Conservation (phyloP, 1,140 invertebrate species). For the Orchesella cincta region DNA sequence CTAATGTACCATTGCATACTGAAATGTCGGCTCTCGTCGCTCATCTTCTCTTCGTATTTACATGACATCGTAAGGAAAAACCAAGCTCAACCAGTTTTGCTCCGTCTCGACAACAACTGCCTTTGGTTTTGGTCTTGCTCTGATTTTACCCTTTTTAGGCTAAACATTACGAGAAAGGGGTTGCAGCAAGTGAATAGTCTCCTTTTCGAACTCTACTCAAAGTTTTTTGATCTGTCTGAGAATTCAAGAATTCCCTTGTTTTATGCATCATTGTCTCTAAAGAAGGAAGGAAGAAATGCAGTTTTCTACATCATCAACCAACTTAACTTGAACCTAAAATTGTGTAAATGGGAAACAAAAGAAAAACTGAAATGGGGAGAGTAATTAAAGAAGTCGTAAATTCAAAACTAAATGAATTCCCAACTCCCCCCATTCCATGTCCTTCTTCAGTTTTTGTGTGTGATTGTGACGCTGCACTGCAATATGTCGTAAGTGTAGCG, state of each 20-base stretch:
- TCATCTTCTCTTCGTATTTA: too few species aligned
- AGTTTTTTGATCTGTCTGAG: constrained; percentile 22
- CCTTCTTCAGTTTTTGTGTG: constrained; percentile 36
- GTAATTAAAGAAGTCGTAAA: constrained; percentile 49
- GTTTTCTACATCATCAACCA: constrained; percentile 1
- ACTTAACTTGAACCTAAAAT: not conserved
- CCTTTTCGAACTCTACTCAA: not conserved
- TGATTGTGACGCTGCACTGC: too few species aligned
- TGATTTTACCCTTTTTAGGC: constrained; percentile 14
- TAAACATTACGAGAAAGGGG: not conserved
- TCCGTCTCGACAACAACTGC: too few species aligned
- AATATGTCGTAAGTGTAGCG: too few species aligned
- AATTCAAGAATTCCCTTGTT: not conserved
- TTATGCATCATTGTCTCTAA: constrained; percentile 17
- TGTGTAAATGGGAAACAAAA: constrained; percentile 16
- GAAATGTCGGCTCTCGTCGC: too few species aligned
- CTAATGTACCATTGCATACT: too few species aligned
- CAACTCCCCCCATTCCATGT: constrained; percentile 49
- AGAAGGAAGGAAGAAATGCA: not conserved
- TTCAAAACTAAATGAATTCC: constrained; percentile 45
- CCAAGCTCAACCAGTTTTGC: too few species aligned
- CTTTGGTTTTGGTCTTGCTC: too few species aligned
- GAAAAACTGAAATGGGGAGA: constrained; percentile 19
- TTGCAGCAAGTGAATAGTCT: too few species aligned
- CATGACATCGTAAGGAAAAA: too few species aligned